Evolutionary conservation across 2,888 invertebrate species (phyloP).

Genomic region (Lasius platythorax): DNA sequence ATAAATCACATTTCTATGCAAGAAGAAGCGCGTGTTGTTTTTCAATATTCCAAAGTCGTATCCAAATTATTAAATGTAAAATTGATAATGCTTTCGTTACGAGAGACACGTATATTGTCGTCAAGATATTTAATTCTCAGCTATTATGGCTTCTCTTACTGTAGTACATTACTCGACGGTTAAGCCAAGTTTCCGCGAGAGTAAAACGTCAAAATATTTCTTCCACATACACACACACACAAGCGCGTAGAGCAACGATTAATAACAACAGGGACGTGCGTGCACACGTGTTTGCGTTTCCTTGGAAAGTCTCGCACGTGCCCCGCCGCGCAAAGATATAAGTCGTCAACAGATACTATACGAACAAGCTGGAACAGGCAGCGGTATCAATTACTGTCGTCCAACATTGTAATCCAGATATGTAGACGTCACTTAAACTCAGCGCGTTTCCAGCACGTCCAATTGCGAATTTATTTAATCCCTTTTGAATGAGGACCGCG

Average conservation of each 20-base stretch:
- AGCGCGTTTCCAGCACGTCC: conserved; percentile 67
- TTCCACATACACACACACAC: neutral
- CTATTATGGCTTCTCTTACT: neutral
- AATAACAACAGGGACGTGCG: conserved; percentile 30
- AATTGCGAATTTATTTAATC: conserved; percentile 73
- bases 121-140: neutral
- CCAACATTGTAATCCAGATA: conserved; percentile 68
- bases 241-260: conserved; percentile 15
- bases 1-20: neutral
- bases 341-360: conserved; percentile 42
- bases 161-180: neutral
- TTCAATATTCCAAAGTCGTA: neutral
- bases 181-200: neutral
- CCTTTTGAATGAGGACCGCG: conserved; percentile 49
- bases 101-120: neutral
- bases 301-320: conserved; percentile 52
- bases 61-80: neutral
- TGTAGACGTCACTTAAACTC: conserved; percentile 67
- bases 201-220: conserved; percentile 39
- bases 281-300: conserved; percentile 48
- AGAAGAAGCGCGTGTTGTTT: neutral
- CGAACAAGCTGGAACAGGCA: conserved; percentile 47
- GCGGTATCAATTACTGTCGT: conserved; percentile 52
- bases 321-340: conserved; percentile 44
- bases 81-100: neutral